Conservation (phyloP, 2,888 invertebrate genomes). For the Plutella xylostella region DNA sequence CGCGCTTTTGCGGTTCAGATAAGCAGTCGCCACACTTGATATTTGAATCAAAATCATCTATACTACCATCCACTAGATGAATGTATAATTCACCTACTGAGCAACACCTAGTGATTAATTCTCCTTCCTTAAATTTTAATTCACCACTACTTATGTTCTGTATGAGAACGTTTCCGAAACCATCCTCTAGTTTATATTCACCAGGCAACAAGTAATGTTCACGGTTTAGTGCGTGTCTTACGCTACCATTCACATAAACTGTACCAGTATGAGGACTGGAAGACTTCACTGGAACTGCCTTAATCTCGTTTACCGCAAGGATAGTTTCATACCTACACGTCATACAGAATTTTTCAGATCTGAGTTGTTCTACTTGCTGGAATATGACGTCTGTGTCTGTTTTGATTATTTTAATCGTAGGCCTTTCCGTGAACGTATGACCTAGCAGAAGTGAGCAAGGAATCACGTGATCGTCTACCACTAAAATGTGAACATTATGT, state of each 20-base stretch:
- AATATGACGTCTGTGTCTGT: conserved; percentile 10
- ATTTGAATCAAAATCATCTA: neutral
- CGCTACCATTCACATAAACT: neutral
- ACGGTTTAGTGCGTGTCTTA: neutral
- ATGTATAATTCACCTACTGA: neutral
- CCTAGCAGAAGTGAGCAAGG: conserved; percentile 13
- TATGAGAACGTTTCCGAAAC: neutral
- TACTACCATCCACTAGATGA: neutral
- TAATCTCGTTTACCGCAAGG: neutral
- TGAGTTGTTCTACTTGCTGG: neutral
- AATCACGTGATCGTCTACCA: conserved; percentile 16
- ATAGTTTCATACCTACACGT: neutral
- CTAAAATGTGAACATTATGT: conserved; percentile 13
- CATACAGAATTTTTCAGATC: neutral
- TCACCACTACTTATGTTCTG: neutral
- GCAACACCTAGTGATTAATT: neutral
- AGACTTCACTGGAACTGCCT: neutral
- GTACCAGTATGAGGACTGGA: neutral
- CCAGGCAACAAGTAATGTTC: neutral
- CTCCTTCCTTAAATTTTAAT: neutral
- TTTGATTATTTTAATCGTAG: conserved; percentile 10
- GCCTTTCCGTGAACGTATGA: conserved; percentile 15
- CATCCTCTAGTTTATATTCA: neutral
- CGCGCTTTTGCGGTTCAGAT: neutral
- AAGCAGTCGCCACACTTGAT: neutral